A percentile compares a stretch with the other conserved stretches of the same genome.
Evolutionary conservation across 2,797 vertebrate species (phyloP).

Genomic region (Vipera latastei): DNA sequence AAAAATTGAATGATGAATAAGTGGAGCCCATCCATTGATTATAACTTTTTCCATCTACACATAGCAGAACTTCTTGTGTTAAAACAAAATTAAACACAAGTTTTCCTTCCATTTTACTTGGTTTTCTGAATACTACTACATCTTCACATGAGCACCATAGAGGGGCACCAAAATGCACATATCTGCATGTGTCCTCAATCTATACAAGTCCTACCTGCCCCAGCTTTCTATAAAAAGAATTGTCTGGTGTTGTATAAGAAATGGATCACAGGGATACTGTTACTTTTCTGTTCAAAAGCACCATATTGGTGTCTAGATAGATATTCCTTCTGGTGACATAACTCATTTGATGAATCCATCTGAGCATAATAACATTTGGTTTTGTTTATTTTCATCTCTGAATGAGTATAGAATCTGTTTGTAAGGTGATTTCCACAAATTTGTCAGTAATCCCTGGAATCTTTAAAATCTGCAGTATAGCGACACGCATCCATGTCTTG

Average conservation of each 20-base stretch:
- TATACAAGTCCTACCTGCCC: neutral
- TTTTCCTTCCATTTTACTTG: neutral
- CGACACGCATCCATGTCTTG: neutral
- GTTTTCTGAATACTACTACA: neutral
- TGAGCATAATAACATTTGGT: neutral
- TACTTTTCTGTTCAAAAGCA: neutral
- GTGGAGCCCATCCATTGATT: neutral
- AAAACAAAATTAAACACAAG: neutral
- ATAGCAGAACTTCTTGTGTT: neutral
- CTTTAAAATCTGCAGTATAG: neutral
- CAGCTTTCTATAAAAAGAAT: neutral
- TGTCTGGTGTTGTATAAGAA: neutral
- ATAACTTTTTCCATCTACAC: neutral
- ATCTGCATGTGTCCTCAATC: neutral
- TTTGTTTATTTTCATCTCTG: neutral
- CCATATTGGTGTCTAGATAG: neutral
- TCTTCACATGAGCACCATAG: neutral
- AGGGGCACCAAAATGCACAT: neutral
- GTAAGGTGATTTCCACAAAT: neutral
- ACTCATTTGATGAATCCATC: neutral
- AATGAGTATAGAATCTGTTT: neutral
- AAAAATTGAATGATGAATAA: neutral
- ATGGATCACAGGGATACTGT: neutral
- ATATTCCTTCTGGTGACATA: neutral
- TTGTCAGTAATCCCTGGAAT: neutral